A percentile compares a stretch with the other conserved stretches of the same genome.
Evolutionary conservation across 2,888 invertebrate genomes (phyloP).

Genomic region (Pardosa pseudoannulata): DNA sequence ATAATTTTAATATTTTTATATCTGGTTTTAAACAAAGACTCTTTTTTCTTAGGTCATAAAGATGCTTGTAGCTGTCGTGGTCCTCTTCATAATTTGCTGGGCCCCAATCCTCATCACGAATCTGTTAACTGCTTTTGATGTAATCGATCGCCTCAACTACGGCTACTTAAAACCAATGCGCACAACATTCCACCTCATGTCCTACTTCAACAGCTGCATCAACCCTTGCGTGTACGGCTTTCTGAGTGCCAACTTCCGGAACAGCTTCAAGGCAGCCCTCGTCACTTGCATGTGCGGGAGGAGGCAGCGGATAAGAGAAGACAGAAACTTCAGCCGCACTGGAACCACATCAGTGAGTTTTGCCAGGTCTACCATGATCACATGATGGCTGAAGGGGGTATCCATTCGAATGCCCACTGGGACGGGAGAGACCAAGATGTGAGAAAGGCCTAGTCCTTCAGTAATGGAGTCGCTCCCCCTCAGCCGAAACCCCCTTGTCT

Average conservation of each 20-base stretch:
- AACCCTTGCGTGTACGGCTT: slow-evolving; percentile 86
- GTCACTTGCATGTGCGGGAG: slow-evolving; percentile 68
- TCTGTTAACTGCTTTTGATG: slow-evolving; percentile 82
- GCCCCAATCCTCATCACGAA: slow-evolving; percentile 83
- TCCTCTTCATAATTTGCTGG: slow-evolving; percentile 85
- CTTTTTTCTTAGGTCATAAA: slow-evolving; percentile 82
- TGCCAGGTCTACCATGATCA: slow-evolving; percentile 72
- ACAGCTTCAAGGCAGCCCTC: slow-evolving; percentile 77
- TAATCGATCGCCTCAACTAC: slow-evolving; percentile 80
- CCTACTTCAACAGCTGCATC: slow-evolving; percentile 85
- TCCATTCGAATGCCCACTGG: neutral
- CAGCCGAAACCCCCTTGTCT: neutral
- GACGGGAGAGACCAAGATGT: slow-evolving; percentile 6
- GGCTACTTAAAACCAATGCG: slow-evolving; percentile 82
- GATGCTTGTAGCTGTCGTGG: slow-evolving; percentile 85
- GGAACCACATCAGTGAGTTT: slow-evolving; percentile 74
- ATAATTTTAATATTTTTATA: no score
- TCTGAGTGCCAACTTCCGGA: slow-evolving; percentile 84
- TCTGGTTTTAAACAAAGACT: no score
- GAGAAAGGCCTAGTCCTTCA: neutral
- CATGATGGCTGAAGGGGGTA: slow-evolving; percentile 56
- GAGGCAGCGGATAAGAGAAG: slow-evolving; percentile 47
- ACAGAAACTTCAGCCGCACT: slow-evolving; percentile 73
- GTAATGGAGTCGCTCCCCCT: neutral
- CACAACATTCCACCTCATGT: slow-evolving; percentile 82